Percentiles rank a stretch among this genome's conserved stretches.
These are phyloP conservation scores for Struthidea cinerea DNA, from an alignment of 2,113 vertebrate species.

Conservation along the genomic window DNA sequence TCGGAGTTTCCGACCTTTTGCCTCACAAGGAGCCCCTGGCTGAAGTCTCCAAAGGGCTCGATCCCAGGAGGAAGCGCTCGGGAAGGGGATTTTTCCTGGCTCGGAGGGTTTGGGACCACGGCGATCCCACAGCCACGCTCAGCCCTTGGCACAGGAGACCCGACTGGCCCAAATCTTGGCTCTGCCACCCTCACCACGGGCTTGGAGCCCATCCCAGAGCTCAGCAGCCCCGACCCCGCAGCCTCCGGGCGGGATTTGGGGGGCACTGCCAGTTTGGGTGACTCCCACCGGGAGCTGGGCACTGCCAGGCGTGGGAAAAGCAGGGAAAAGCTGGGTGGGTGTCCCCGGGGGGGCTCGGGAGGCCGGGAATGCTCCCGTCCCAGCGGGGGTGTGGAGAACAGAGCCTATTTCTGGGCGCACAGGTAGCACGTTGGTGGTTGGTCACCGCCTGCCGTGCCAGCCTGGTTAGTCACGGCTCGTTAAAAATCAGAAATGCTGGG, in stretches of 20 bases:
- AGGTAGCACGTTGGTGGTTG: constrained; percentile 15
- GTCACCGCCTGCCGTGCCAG: constrained; percentile 6
- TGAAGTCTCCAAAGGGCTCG: not conserved
- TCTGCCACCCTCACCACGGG: not conserved
- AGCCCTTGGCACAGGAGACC: not conserved
- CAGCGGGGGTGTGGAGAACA: not conserved
- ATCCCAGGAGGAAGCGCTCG: accelerated
- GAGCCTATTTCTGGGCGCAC: not conserved
- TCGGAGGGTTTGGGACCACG: accelerated
- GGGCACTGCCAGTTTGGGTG: not conserved
- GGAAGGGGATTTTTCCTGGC: not conserved
- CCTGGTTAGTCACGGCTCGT: constrained; percentile 23
- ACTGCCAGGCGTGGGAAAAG: not conserved
- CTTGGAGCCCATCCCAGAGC: not conserved
- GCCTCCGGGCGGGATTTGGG: accelerated
- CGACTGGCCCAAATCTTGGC: not conserved
- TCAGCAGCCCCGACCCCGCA: accelerated
- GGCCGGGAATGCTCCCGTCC: not conserved
- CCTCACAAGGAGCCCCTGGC: accelerated
- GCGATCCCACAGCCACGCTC: accelerated
- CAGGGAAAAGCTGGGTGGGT: not conserved
- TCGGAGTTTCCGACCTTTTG: not conserved
- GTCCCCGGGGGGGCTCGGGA: not conserved
- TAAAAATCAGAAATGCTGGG: not conserved
- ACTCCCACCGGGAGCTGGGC: not conserved